phyloP scores from a whole-genome alignment of 2,113 vertebrate genomes.

The Silurus meridionalis region DNA sequence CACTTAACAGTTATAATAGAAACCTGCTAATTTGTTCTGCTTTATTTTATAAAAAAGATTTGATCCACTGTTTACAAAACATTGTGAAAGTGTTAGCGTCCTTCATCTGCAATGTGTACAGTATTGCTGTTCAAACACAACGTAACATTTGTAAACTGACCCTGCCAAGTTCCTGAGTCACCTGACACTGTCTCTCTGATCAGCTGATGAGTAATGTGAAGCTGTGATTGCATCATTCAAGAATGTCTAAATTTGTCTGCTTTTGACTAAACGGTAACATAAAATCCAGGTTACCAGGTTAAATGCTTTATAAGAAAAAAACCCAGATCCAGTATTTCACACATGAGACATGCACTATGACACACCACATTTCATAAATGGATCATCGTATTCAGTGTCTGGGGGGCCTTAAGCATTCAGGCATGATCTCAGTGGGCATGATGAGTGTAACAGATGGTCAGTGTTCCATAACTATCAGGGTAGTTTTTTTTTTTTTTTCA shows the following conservation, averaged over 20 bases:
- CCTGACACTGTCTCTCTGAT: conserved; percentile 16
- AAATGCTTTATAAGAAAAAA: background rate
- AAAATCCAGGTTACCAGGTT: background rate
- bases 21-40: background rate
- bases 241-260: background rate
- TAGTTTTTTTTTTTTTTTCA: background rate
- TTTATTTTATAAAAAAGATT: background rate
- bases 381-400: background rate
- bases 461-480: background rate
- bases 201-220: conserved; percentile 25
- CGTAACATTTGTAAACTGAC: conserved; percentile 12
- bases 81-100: too few species aligned
- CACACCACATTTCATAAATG: background rate
- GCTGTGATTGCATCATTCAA: conserved; percentile 31
- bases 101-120: background rate
- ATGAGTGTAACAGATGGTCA: background rate
- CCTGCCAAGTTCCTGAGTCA: conserved; percentile 3
- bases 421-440: background rate
- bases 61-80: background rate
- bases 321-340: background rate
- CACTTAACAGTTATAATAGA: background rate
- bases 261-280: background rate
- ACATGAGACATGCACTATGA: background rate
- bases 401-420: background rate
- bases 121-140: conserved; percentile 1